A percentile compares a stretch with the other conserved stretches of the same genome.
phyloP scores from a whole-genome alignment of 2,797 vertebrate genomes.

The Sphenopsis melanotis region DNA sequence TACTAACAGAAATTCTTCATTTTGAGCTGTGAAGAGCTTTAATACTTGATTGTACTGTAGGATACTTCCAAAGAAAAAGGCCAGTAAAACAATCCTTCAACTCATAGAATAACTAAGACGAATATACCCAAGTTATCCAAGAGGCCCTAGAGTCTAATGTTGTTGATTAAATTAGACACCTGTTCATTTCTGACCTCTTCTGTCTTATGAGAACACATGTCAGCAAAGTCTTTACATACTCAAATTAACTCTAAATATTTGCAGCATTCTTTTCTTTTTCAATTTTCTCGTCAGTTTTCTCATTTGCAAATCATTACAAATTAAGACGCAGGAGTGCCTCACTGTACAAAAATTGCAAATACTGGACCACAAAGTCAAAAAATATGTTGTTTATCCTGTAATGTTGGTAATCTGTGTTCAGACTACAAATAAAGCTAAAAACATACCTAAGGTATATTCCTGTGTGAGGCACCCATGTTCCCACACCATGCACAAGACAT shows the following conservation, averaged over 20 bases:
- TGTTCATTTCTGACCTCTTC: constrained; percentile 56
- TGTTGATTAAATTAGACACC: constrained; percentile 53
- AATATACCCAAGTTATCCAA: background rate
- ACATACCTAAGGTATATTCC: background rate
- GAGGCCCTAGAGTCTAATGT: background rate
- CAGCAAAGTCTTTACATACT: constrained; percentile 45
- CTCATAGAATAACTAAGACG: background rate
- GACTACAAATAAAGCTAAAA: constrained; percentile 12
- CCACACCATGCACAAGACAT: constrained; percentile 76
- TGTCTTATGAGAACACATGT: constrained; percentile 26
- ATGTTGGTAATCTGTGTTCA: background rate
- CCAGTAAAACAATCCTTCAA: background rate
- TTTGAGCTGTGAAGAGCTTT: background rate
- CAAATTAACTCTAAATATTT: constrained; percentile 44
- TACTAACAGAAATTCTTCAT: background rate
- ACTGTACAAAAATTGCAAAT: background rate
- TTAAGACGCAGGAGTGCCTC: background rate
- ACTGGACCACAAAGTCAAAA: background rate
- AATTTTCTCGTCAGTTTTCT: background rate
- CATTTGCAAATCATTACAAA: background rate
- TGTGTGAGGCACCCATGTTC: constrained; percentile 20
- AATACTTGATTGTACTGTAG: background rate
- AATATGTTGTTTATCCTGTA: background rate
- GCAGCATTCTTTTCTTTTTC: background rate
- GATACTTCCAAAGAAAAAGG: background rate